Percentiles rank a stretch among this genome's conserved stretches.
Evolutionary conservation across 1,140 invertebrate genomes (phyloP).

Genomic region (Drosophila jambulina): DNA sequence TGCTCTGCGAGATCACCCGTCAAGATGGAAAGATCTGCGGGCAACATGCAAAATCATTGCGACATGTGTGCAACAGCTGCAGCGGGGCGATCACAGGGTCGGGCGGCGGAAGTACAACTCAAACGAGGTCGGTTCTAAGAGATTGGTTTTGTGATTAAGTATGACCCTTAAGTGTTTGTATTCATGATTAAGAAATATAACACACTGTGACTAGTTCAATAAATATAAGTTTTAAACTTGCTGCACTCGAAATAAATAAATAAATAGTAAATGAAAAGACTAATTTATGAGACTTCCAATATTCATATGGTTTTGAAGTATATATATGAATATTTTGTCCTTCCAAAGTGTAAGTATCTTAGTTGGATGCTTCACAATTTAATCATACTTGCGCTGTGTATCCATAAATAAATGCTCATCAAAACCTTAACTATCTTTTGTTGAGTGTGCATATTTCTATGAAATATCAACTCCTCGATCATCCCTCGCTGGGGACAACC

Average conservation of each 20-base stretch:
- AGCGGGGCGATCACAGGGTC: conserved; percentile 1
- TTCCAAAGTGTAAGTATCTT: no score
- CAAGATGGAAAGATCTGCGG: conserved; percentile 31
- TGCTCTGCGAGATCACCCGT: conserved; percentile 4
- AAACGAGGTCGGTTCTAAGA: conserved; percentile 7
- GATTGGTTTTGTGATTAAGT: neutral
- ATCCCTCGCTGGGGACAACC: conserved; percentile 1
- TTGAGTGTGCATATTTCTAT: neutral
- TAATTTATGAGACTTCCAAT: no score
- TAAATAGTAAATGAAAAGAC: no score
- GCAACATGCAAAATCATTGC: conserved; percentile 40
- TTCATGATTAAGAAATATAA: no score
- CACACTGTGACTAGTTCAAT: no score
- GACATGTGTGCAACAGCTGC: conserved; percentile 71
- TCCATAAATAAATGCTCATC: neutral
- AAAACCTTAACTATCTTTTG: neutral
- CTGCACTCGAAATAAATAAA: no score
- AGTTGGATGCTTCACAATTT: neutral
- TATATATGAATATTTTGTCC: no score
- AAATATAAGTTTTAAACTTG: no score
- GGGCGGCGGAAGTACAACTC: conserved; percentile 22
- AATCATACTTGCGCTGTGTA: neutral
- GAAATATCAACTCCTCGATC: neutral
- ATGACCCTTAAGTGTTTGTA: no score
- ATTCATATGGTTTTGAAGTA: no score